Evolutionary conservation across 23 tunicate genomes (phyloP).

Genomic region (Oikopleura vanhoeffeni): DNA sequence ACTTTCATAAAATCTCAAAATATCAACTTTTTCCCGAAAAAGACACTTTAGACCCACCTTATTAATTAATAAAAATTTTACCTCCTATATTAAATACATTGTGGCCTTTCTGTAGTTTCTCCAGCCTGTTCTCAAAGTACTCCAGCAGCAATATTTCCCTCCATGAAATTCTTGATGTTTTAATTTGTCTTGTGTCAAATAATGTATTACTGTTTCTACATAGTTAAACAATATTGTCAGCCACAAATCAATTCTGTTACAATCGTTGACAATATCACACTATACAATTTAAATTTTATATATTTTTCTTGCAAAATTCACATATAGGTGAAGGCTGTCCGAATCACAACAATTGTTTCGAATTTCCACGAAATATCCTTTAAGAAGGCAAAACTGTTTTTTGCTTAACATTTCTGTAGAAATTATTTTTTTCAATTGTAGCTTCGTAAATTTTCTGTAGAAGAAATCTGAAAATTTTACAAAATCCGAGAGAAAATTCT

Average conservation of each 20-base stretch:
- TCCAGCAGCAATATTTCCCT: background rate
- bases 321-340: background rate
- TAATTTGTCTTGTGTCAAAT: background rate
- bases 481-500: too few relatives aligned
- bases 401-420: too few relatives aligned
- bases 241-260: background rate
- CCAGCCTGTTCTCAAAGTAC: background rate
- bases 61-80: too few relatives aligned
- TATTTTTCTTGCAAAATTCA: background rate
- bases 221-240: background rate
- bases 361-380: too few relatives aligned
- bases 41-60: too few relatives aligned
- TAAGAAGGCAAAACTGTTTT: too few relatives aligned
- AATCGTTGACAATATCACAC: slow-evolving; percentile 3
- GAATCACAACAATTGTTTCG: too few relatives aligned
- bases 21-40: too few relatives aligned
- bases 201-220: background rate
- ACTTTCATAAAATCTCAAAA: too few relatives aligned
- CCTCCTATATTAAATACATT: background rate
- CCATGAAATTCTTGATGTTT: background rate
- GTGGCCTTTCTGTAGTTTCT: background rate
- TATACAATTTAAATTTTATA: background rate
- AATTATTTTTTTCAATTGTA: too few relatives aligned
- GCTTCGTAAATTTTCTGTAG: too few relatives aligned
- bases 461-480: too few relatives aligned